A percentile compares a stretch with the other conserved stretches of the same genome.
These are phyloP conservation scores for Notolabrus celidotus DNA, from an alignment of 2,797 vertebrate genomes.

Conservation along the genomic window DNA sequence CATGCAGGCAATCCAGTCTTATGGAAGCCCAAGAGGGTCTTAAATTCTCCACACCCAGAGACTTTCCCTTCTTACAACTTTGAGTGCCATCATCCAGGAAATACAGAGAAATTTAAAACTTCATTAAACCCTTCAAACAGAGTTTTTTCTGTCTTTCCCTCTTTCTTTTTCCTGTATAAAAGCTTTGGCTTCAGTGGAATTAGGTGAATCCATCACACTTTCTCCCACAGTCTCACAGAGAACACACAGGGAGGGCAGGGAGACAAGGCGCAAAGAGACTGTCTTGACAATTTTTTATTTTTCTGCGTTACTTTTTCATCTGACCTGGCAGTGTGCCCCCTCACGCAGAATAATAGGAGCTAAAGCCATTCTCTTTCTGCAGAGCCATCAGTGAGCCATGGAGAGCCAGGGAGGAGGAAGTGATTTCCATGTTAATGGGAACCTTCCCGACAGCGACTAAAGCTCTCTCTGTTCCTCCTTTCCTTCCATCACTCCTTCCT, in stretches of 20 bases:
- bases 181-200: slow-evolving; percentile 45
- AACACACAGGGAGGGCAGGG: slow-evolving; percentile 28
- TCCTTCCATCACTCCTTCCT: slow-evolving; percentile 39
- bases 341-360: slow-evolving; percentile 84
- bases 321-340: slow-evolving; percentile 81
- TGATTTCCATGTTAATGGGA: slow-evolving; percentile 88
- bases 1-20: slow-evolving; percentile 49
- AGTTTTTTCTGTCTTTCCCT: slow-evolving; percentile 30
- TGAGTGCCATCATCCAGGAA: slow-evolving; percentile 18
- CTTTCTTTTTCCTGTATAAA: slow-evolving; percentile 22
- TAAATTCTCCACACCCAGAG: slow-evolving; percentile 59
- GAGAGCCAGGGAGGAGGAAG: slow-evolving; percentile 69
- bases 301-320: slow-evolving; percentile 75
- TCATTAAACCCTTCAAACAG: slow-evolving; percentile 56
- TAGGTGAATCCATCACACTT: slow-evolving; percentile 69
- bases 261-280: slow-evolving; percentile 53
- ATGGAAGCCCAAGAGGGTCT: slow-evolving; percentile 43
- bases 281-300: slow-evolving; percentile 61
- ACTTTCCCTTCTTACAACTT: slow-evolving; percentile 35
- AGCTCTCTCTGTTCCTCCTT: slow-evolving; percentile 32
- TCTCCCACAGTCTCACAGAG: slow-evolving; percentile 18
- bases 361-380: slow-evolving; percentile 82
- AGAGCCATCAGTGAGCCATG: slow-evolving; percentile 77
- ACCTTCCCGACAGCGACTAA: slow-evolving; percentile 72
- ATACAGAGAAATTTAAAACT: slow-evolving; percentile 67